Percentiles rank a stretch among this genome's conserved stretches.
Evolutionary conservation across 1,140 invertebrate genomes (phyloP).

Genomic region (Potamilus streckersoni): DNA sequence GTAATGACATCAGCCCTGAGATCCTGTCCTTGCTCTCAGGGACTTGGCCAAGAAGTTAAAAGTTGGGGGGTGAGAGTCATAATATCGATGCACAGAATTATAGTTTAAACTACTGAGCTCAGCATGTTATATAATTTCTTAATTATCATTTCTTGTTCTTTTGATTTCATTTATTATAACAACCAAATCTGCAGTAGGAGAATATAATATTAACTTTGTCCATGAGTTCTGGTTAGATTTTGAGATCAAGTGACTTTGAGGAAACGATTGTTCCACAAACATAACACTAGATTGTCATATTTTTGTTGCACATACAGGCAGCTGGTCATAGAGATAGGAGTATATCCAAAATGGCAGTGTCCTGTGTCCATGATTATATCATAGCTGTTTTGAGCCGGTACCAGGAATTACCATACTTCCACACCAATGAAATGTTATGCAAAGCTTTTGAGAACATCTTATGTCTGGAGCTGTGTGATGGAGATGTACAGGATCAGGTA

Average conservation of each 20-base stretch:
- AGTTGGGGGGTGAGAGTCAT: no score
- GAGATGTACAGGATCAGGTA: slow-evolving; percentile 89
- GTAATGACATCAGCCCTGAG: no score
- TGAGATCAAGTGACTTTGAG: no score
- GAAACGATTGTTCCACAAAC: no score
- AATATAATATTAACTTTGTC: neutral
- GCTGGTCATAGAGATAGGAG: slow-evolving; percentile 89
- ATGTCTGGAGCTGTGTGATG: slow-evolving; percentile 90
- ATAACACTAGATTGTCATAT: no score
- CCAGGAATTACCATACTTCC: slow-evolving; percentile 89
- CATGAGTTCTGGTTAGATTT: neutral
- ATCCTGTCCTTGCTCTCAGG: no score
- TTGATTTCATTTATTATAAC: no score
- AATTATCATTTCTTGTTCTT: no score
- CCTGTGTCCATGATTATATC: slow-evolving; percentile 92
- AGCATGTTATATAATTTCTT: no score
- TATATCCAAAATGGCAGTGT: slow-evolving; percentile 92
- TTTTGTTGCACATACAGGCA: slow-evolving; percentile 72
- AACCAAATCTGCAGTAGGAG: neutral
- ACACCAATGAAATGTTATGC: slow-evolving; percentile 94
- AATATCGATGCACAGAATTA: no score
- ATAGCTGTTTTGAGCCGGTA: slow-evolving; percentile 85
- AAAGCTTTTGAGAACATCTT: slow-evolving; percentile 96
- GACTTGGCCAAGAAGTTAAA: no score
- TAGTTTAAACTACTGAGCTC: no score